phyloP scores from a whole-genome alignment of 1,140 invertebrate genomes.

The Temnothorax nylanderi region DNA sequence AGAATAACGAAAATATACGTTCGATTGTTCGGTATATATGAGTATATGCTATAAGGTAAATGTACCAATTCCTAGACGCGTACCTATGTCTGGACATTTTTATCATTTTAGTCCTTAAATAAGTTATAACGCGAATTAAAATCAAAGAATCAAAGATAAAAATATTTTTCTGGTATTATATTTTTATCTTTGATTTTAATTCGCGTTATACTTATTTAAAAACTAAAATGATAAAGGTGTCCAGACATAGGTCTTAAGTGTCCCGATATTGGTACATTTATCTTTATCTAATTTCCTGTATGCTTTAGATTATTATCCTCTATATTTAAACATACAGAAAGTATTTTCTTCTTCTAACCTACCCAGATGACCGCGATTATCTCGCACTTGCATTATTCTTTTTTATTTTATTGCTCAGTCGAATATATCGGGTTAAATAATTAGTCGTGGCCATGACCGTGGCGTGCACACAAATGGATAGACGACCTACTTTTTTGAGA shows the following conservation, averaged over 20 bases:
- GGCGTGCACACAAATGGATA: not conserved
- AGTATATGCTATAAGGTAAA: not conserved
- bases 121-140: too few species aligned
- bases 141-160: too few species aligned
- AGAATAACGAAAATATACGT: not conserved
- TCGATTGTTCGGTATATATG: not conserved
- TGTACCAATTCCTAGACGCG: too few species aligned
- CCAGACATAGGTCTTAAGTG: too few species aligned
- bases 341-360: not conserved
- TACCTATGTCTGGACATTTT: too few species aligned
- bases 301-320: not conserved
- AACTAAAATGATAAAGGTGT: too few species aligned
- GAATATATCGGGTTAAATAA: not conserved
- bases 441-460: not conserved
- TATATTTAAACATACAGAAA: not conserved
- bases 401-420: not conserved
- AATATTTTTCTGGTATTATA: too few species aligned
- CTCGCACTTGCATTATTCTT: not conserved
- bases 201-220: too few species aligned
- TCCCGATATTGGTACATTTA: too few species aligned
- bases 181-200: too few species aligned
- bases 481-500: constrained; percentile 37
- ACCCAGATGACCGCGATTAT: not conserved
- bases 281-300: not conserved
- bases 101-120: too few species aligned